Evolutionary conservation across 2,113 vertebrate genomes (phyloP).

Genomic region (Halcyon malimbica): DNA sequence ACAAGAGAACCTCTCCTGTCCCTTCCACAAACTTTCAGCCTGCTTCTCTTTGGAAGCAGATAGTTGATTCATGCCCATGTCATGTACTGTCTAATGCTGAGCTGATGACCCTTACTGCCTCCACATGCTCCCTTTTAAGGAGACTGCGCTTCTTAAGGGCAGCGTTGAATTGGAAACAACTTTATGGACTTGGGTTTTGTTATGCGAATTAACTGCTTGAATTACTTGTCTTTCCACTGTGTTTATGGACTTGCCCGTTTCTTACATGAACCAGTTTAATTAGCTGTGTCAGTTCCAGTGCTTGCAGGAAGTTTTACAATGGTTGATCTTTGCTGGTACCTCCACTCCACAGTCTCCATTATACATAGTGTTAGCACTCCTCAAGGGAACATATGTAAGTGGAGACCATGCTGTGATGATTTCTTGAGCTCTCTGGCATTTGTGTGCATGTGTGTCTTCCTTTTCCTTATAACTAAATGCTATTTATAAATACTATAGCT

Average conservation of each 20-base stretch:
- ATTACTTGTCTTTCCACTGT: constrained; percentile 31
- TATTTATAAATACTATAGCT: not conserved
- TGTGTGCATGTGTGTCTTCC: not conserved
- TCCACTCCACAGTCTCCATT: not conserved
- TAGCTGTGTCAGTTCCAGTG: constrained; percentile 28
- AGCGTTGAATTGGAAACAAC: constrained; percentile 26
- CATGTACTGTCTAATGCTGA: not conserved
- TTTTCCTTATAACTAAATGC: not conserved
- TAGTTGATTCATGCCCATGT: not conserved
- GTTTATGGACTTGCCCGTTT: constrained; percentile 58
- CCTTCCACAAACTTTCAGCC: not conserved
- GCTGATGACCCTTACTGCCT: constrained; percentile 15
- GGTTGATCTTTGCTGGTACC: constrained; percentile 28
- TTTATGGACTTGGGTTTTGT: constrained; percentile 71
- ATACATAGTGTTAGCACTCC: not conserved
- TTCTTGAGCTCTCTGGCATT: not conserved
- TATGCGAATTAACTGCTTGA: constrained; percentile 42
- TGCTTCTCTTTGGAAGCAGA: not conserved
- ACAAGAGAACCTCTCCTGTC: not conserved
- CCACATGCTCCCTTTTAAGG: not conserved
- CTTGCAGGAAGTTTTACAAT: constrained; percentile 39
- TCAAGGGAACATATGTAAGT: not conserved
- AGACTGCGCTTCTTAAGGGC: not conserved
- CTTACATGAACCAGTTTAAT: constrained; percentile 46
- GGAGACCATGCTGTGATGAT: not conserved